Conservation (phyloP, 2,888 invertebrate species). For the Octonoba sinensis region DNA sequence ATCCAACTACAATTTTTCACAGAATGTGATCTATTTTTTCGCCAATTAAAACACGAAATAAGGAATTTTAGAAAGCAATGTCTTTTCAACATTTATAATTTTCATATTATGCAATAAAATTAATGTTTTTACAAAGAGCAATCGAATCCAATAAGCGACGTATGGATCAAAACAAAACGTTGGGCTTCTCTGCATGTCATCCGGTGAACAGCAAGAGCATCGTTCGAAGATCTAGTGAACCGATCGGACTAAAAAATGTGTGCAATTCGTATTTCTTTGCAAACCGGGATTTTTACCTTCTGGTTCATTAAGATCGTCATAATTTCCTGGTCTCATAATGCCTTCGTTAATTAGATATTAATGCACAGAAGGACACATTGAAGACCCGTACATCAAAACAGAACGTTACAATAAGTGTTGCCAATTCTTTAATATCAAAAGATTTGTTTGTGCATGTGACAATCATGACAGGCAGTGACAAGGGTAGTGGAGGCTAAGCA, state of each 20-base stretch:
- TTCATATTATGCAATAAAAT: too few species aligned
- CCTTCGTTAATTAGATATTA: constrained; percentile 37
- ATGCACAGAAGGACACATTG: constrained; percentile 22
- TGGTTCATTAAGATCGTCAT: constrained; percentile 49
- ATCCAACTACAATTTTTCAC: too few species aligned
- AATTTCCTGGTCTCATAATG: constrained; percentile 56
- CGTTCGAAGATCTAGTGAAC: not conserved
- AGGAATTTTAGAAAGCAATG: too few species aligned
- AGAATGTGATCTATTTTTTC: too few species aligned
- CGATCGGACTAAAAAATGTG: not conserved
- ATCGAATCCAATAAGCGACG: too few species aligned
- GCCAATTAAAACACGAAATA: too few species aligned
- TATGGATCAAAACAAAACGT: constrained; percentile 8
- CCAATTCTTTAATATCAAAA: too few species aligned
- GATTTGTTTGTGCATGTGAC: too few species aligned
- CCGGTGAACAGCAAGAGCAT: constrained; percentile 18
- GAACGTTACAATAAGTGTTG: not conserved
- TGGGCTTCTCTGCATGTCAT: constrained; percentile 39
- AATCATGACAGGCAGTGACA: too few species aligned
- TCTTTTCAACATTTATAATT: too few species aligned
- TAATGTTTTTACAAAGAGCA: too few species aligned
- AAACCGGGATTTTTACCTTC: constrained; percentile 24
- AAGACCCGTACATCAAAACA: constrained; percentile 42
- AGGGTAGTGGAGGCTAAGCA: too few species aligned
- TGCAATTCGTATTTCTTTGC: not conserved